A percentile compares a stretch with the other conserved stretches of the same genome.
phyloP scores from a whole-genome alignment of 2,888 invertebrate species.

The Cephonodes hylas region DNA sequence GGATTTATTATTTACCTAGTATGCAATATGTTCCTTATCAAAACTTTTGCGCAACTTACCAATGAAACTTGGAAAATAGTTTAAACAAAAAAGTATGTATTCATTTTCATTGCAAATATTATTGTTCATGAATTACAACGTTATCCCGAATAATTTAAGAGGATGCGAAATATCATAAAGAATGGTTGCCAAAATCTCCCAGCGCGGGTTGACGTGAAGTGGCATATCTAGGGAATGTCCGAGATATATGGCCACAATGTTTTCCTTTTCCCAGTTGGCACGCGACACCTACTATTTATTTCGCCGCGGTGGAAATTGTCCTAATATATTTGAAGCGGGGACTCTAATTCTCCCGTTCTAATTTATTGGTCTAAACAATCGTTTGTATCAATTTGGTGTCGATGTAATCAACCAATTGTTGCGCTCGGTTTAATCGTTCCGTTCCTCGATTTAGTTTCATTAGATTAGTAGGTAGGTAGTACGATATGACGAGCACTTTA shows the following conservation, averaged over 20 bases:
- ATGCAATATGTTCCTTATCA: no score
- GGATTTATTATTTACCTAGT: no score
- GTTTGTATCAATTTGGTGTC: conserved; percentile 59
- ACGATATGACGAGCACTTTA: neutral
- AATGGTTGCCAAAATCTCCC: neutral
- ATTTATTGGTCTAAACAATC: conserved; percentile 45
- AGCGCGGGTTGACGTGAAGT: neutral
- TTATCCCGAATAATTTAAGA: neutral
- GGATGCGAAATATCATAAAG: neutral
- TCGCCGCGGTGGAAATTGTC: conserved; percentile 34
- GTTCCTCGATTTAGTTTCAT: neutral
- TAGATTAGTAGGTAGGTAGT: neutral
- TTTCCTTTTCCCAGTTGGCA: conserved; percentile 39
- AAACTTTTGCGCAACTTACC: no score
- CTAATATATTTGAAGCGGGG: conserved; percentile 34
- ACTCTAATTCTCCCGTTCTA: conserved; percentile 32
- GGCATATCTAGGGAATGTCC: conserved; percentile 4
- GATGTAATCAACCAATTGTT: conserved; percentile 14
- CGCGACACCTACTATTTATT: conserved; percentile 47
- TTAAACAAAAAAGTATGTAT: neutral
- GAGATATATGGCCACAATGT: conserved; percentile 4
- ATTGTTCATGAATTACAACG: neutral
- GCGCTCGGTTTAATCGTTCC: neutral
- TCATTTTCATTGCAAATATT: neutral
- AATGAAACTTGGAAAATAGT: no score